Conservation (phyloP, 1,140 invertebrate genomes). For the Chymomyza costata region DNA sequence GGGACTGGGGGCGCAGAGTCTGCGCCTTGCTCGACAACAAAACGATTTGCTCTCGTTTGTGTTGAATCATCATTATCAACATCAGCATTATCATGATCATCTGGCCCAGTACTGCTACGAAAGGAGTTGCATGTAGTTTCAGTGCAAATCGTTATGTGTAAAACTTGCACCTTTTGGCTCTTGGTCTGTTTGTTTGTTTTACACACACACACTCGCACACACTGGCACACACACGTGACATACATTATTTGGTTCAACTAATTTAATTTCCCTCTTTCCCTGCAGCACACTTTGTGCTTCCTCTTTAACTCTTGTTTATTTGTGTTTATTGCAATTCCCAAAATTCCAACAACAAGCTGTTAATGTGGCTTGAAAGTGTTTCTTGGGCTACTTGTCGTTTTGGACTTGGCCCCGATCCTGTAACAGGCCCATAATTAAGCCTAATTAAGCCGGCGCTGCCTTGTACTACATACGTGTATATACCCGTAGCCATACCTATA, state of each 20-base stretch:
- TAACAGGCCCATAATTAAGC: constrained; percentile 61
- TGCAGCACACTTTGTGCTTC: neutral
- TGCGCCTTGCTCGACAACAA: constrained; percentile 51
- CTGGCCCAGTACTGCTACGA: constrained; percentile 1
- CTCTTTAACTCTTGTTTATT: too few species aligned
- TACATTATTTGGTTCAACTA: constrained; percentile 43
- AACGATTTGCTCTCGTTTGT: constrained; percentile 73
- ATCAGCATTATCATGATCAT: neutral
- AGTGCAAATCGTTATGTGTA: constrained; percentile 72
- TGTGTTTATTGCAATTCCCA: constrained; percentile 28
- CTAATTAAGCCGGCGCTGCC: constrained; percentile 46
- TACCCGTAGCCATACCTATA: too few species aligned
- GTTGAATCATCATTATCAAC: constrained; percentile 25
- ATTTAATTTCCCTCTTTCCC: constrained; percentile 49
- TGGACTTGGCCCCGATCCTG: constrained; percentile 10
- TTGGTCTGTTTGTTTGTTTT: constrained; percentile 58
- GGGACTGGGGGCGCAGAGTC: neutral
- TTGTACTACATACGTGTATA: too few species aligned
- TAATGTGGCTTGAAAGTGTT: constrained; percentile 56
- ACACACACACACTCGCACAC: neutral
- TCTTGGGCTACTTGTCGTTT: constrained; percentile 31
- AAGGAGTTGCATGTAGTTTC: constrained; percentile 28
- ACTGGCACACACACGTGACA: constrained; percentile 10
- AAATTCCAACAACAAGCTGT: constrained; percentile 38
- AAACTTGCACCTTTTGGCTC: constrained; percentile 71